Evolutionary conservation across 2,888 invertebrate species (phyloP).

Genomic region (Tinea semifulvella): DNA sequence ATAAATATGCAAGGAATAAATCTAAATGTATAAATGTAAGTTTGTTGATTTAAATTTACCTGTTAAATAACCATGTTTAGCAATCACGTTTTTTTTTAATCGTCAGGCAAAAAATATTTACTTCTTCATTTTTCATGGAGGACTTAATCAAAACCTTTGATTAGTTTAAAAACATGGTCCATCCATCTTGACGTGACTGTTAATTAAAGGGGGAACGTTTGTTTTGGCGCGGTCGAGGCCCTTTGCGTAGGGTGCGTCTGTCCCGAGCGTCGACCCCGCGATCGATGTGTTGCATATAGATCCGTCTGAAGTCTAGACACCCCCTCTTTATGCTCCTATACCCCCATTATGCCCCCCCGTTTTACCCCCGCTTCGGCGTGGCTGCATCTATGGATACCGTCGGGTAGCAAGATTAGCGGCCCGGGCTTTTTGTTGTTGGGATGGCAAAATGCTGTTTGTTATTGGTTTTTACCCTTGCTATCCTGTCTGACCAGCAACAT

Average conservation of each 20-base stretch:
- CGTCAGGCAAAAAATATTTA: too few species aligned
- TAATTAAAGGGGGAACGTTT: slow-evolving; percentile 29
- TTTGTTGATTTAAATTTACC: not conserved
- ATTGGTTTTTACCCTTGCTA: too few species aligned
- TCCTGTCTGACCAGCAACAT: too few species aligned
- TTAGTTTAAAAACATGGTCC: not conserved
- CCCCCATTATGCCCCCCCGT: not conserved
- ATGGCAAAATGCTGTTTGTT: too few species aligned
- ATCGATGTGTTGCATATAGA: slow-evolving; percentile 61
- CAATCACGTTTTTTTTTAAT: not conserved
- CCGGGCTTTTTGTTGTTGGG: not conserved
- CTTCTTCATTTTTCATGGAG: too few species aligned
- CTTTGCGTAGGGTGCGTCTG: slow-evolving; percentile 26
- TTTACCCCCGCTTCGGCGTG: not conserved
- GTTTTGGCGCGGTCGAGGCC: slow-evolving; percentile 35
- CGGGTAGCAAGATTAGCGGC: not conserved
- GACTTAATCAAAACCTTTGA: too few species aligned
- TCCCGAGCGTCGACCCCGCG: slow-evolving; percentile 31
- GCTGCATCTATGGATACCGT: not conserved
- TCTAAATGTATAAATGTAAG: too few species aligned
- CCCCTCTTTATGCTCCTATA: too few species aligned
- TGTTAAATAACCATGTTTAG: not conserved
- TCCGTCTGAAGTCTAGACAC: slow-evolving; percentile 61
- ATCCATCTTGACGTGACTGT: not conserved
- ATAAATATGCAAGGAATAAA: too few species aligned